Percentiles rank a stretch among this genome's conserved stretches.
Conservation (phyloP, 92 coral and sea anemone species). For the Virgularia gustaviana region DNA sequence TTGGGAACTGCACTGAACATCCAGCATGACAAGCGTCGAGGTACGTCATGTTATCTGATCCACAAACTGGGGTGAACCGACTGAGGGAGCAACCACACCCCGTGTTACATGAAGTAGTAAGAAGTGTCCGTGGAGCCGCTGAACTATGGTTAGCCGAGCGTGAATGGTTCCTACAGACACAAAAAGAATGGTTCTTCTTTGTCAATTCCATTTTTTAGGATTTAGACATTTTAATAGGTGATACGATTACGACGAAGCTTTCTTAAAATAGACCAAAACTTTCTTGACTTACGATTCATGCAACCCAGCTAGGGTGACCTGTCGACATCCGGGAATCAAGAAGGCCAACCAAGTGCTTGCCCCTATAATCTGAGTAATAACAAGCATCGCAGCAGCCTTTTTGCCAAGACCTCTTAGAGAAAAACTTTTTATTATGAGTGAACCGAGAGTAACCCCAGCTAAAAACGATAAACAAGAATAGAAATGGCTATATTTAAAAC, state of each 20-base stretch:
- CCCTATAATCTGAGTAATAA: background rate
- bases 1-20: conserved; percentile 8
- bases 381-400: conserved; percentile 53
- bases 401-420: conserved; percentile 58
- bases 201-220: too few species aligned
- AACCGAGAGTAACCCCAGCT: conserved; percentile 63
- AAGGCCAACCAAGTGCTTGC: background rate
- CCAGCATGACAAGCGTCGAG: conserved; percentile 23
- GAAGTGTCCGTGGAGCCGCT: background rate
- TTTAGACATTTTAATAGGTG: too few species aligned
- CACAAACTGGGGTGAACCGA: conserved; percentile 16
- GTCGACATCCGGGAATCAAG: conserved; percentile 48
- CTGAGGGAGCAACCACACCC: conserved; percentile 2
- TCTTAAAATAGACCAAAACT: too few species aligned
- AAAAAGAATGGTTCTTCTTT: too few species aligned
- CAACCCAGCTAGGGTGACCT: conserved; percentile 43
- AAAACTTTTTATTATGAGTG: conserved; percentile 53
- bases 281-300: conserved; percentile 46
- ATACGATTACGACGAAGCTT: too few species aligned
- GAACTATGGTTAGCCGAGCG: too few species aligned
- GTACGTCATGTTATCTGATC: conserved; percentile 14
- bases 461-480: too few species aligned
- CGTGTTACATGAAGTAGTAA: conserved; percentile 24
- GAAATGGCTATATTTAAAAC: too few species aligned
- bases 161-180: too few species aligned